phyloP scores from a whole-genome alignment of 2,797 vertebrate genomes.

The Lates japonicus region DNA sequence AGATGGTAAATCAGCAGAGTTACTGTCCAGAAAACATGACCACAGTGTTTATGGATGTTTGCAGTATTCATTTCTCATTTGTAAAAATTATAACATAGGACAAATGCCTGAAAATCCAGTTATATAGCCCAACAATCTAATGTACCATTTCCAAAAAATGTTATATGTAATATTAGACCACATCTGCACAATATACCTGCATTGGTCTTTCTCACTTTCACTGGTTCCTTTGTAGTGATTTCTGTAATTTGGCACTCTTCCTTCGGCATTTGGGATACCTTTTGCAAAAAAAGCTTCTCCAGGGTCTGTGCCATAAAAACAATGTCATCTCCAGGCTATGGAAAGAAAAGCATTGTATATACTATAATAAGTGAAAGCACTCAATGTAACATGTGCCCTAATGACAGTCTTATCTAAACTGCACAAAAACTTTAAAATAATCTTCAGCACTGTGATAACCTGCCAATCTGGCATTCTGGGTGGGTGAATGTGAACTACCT shows the following conservation, averaged over 20 bases:
- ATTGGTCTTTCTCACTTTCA: conserved; percentile 79
- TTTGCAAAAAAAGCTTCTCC: conserved; percentile 92
- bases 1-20: neutral
- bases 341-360: neutral
- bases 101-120: neutral
- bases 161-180: neutral
- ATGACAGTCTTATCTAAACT: neutral
- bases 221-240: conserved; percentile 78
- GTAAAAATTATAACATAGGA: neutral
- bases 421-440: neutral
- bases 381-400: neutral
- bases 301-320: conserved; percentile 94
- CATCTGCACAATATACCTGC: conserved; percentile 67
- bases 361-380: neutral
- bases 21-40: neutral
- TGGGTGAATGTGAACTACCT: neutral
- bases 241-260: conserved; percentile 85
- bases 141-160: neutral
- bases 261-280: conserved; percentile 90
- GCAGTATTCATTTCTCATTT: neutral
- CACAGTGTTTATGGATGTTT: neutral
- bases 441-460: neutral
- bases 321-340: conserved; percentile 93
- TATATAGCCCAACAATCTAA: neutral
- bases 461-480: no score